Conservation (phyloP, 2,888 invertebrate genomes). For the Julus scanicus region DNA sequence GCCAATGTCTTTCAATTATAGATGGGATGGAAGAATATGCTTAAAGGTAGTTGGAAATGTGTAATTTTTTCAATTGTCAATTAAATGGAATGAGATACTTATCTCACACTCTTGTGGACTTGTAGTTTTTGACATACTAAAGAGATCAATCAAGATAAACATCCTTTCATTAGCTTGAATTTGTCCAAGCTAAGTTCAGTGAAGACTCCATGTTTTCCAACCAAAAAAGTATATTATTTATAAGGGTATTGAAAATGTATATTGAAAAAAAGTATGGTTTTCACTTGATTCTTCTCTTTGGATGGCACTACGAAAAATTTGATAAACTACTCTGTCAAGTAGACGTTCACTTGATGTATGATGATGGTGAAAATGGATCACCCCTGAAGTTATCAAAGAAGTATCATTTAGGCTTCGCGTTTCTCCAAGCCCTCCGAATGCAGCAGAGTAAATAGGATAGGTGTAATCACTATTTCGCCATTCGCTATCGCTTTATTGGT, state of each 20-base stretch:
- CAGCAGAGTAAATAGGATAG: not conserved
- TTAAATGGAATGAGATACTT: no score
- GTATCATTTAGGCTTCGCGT: not conserved
- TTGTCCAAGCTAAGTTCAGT: no score
- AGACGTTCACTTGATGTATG: not conserved
- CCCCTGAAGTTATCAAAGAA: not conserved
- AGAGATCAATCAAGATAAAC: no score
- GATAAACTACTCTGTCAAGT: constrained; percentile 25
- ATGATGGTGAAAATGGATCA: constrained; percentile 30
- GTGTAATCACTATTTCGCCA: constrained; percentile 36
- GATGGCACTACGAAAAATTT: not conserved
- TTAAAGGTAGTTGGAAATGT: no score
- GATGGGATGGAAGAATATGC: no score
- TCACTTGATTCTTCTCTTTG: not conserved
- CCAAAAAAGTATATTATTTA: not conserved
- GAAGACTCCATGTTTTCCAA: not conserved
- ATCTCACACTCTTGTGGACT: no score
- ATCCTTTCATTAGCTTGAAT: no score
- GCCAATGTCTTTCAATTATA: no score
- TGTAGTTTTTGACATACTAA: no score
- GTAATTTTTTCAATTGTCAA: no score
- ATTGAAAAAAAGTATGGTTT: not conserved
- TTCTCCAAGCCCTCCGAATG: not conserved
- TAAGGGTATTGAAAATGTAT: not conserved
- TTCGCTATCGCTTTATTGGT: not conserved